Evolutionary conservation across 2,797 vertebrate genomes (phyloP).

Genomic region (Pyrocephalus nanus): DNA sequence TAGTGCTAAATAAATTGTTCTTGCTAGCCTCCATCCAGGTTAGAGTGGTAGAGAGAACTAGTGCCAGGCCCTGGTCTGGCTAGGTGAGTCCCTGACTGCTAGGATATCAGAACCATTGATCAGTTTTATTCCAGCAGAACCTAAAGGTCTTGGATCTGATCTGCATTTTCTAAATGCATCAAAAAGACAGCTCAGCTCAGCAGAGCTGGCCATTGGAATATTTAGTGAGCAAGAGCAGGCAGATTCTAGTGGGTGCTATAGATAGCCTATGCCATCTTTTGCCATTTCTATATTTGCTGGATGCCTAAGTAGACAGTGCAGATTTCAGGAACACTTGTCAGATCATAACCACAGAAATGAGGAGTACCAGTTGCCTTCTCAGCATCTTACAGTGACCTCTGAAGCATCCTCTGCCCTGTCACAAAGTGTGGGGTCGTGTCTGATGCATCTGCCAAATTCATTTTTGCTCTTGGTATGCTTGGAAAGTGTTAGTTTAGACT

Average conservation of each 20-base stretch:
- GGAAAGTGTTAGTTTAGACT: neutral
- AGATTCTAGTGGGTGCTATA: neutral
- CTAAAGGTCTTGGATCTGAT: neutral
- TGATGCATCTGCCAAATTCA: accelerated
- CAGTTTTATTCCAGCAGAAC: neutral
- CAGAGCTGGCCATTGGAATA: neutral
- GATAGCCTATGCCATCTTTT: neutral
- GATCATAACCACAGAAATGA: neutral
- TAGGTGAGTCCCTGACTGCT: neutral
- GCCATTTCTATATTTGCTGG: neutral
- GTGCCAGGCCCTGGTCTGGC: neutral
- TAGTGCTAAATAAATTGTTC: neutral
- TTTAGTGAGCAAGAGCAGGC: neutral
- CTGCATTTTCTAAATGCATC: neutral
- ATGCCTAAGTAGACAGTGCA: neutral
- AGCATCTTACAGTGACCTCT: neutral
- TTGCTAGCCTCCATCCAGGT: neutral
- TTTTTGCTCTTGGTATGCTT: neutral
- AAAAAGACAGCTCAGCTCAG: neutral
- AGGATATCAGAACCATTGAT: neutral
- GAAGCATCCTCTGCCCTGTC: neutral
- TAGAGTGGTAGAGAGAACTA: neutral
- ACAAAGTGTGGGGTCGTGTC: accelerated
- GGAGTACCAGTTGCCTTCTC: neutral
- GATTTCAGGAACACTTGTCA: neutral